Conservation (phyloP, 64 coral and sea anemone genomes). For the Orbicella faveolata region DNA sequence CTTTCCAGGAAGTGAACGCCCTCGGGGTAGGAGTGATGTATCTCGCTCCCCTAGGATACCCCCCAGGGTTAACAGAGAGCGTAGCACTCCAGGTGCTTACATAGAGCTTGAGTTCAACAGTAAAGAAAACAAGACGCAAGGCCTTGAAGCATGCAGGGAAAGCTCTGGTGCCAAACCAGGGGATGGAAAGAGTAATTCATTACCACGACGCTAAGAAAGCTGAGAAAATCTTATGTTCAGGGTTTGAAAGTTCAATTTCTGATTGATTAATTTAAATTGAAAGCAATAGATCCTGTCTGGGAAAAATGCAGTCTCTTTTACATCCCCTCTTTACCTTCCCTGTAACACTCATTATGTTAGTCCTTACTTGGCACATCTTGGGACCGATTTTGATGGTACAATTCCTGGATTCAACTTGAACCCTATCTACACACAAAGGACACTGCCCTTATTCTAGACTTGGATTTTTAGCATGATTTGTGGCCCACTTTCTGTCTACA, state of each 20-base stretch:
- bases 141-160: neutral
- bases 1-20: conserved; percentile 15
- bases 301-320: too few relatives aligned
- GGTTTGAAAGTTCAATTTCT: neutral
- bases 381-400: too few relatives aligned
- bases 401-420: too few relatives aligned
- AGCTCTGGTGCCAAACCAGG: neutral
- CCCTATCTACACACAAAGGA: too few relatives aligned
- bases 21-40: conserved; percentile 35
- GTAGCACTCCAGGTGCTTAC: conserved; percentile 35
- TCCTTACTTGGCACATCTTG: too few relatives aligned
- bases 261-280: neutral
- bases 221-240: neutral
- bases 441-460: too few relatives aligned
- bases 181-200: conserved; percentile 8
- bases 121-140: conserved; percentile 11
- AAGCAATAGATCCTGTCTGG: too few relatives aligned
- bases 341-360: too few relatives aligned
- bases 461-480: too few relatives aligned
- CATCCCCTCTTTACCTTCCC: too few relatives aligned
- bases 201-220: neutral
- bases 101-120: conserved; percentile 64
- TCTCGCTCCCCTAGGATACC: conserved; percentile 17
- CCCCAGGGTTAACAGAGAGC: neutral
- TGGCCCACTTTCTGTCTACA: too few relatives aligned